Conservation (phyloP, 2,888 invertebrate species). For the Drosophila anomelani region DNA sequence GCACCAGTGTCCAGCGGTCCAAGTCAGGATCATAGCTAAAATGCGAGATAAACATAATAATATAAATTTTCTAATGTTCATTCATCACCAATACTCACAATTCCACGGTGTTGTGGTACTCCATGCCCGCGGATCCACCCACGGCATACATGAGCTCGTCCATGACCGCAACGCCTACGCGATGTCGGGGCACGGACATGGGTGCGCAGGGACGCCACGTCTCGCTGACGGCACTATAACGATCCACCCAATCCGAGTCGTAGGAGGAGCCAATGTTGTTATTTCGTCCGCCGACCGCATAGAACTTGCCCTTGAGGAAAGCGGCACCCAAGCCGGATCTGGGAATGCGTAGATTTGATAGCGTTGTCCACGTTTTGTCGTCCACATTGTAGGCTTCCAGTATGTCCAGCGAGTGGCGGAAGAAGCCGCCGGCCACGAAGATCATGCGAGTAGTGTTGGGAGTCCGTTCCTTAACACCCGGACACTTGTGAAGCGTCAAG, state of each 20-base stretch:
- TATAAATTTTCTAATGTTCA: too few relatives aligned
- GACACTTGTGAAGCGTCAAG: conserved; percentile 94
- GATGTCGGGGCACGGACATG: conserved; percentile 94
- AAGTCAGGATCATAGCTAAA: conserved; percentile 93
- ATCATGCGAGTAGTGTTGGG: conserved; percentile 96
- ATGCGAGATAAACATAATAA: not conserved
- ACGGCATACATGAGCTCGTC: conserved; percentile 96
- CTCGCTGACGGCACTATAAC: conserved; percentile 93
- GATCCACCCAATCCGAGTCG: conserved; percentile 92
- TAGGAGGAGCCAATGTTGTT: conserved; percentile 95
- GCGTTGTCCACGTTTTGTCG: conserved; percentile 92
- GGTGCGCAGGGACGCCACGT: conserved; percentile 94
- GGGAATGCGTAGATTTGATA: conserved; percentile 93
- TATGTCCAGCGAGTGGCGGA: conserved; percentile 93
- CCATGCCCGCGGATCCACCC: conserved; percentile 94
- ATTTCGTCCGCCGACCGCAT: conserved; percentile 96
- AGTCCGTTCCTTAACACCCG: conserved; percentile 92
- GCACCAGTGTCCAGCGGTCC: conserved; percentile 92
- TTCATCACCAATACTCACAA: conserved; percentile 86
- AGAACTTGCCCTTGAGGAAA: conserved; percentile 94
- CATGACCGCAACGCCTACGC: conserved; percentile 97
- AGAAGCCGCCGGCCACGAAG: conserved; percentile 96
- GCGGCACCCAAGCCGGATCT: conserved; percentile 95
- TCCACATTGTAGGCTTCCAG: conserved; percentile 95
- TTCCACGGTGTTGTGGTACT: conserved; percentile 95